Evolutionary conservation across 2,797 vertebrate species (phyloP).

Genomic region (Enteromius mattozi): DNA sequence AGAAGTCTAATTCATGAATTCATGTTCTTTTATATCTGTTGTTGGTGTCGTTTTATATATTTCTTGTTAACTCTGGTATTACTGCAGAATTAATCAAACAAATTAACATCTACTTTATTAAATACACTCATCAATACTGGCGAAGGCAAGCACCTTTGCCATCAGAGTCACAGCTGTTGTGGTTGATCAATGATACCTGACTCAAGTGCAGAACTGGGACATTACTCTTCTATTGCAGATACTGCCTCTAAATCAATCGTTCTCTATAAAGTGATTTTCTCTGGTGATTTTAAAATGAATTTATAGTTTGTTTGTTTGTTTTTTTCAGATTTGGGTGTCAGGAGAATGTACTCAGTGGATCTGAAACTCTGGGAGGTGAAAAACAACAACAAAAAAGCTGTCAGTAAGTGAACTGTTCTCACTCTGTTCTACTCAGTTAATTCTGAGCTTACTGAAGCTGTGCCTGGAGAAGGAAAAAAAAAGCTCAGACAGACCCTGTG

Average conservation of each 20-base stretch:
- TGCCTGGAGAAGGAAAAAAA: not conserved
- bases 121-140: not conserved
- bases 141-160: not conserved
- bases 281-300: not conserved
- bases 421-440: not conserved
- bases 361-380: not conserved
- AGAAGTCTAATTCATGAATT: not conserved
- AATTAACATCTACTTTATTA: not conserved
- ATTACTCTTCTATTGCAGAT: not conserved
- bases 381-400: not conserved
- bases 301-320: not conserved
- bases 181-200: constrained; percentile 2
- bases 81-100: not conserved
- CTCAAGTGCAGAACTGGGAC: not conserved
- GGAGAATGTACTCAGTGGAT: not conserved
- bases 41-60: not conserved
- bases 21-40: not conserved
- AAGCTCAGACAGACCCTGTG: not conserved
- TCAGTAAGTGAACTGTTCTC: not conserved
- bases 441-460: not conserved
- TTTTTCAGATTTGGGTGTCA: not conserved
- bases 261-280: constrained; percentile 4
- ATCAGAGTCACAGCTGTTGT: not conserved
- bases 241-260: not conserved
- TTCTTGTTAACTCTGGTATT: not conserved